These are phyloP conservation scores for Rhyacophila evoluta DNA, from an alignment of 2,888 invertebrate species.

Conservation along the genomic window DNA sequence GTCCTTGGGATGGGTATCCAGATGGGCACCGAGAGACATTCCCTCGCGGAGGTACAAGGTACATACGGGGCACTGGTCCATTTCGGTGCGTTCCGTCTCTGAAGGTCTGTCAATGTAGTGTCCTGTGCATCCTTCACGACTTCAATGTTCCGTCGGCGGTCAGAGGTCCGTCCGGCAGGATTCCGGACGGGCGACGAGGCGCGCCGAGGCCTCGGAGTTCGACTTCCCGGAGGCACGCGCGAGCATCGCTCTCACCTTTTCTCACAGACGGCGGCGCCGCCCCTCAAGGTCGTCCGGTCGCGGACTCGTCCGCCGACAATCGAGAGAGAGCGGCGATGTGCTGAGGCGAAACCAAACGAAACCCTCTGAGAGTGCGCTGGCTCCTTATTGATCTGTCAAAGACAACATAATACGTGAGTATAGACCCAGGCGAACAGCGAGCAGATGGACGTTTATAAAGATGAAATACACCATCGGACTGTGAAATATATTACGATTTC, in stretches of 20 bases:
- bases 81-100: constrained; percentile 34
- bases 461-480: not conserved
- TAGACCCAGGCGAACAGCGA: not conserved
- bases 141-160: not conserved
- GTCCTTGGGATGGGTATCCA: constrained; percentile 89
- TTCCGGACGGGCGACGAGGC: constrained; percentile 6
- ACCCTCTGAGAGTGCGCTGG: constrained; percentile 41
- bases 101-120: constrained; percentile 26
- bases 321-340: not conserved
- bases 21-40: constrained; percentile 82
- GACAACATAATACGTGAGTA: constrained; percentile 50
- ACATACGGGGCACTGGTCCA: constrained; percentile 83
- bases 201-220: not conserved
- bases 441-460: not conserved
- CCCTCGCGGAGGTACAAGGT: constrained; percentile 86
- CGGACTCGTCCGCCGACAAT: not conserved
- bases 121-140: not conserved
- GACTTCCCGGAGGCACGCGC: not conserved
- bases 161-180: not conserved
- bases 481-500: not conserved
- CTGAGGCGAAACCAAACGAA: constrained; percentile 26
- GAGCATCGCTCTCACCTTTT: not conserved
- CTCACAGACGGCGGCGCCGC: constrained; percentile 2
- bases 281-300: not conserved
- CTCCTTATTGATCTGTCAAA: constrained; percentile 53